These are phyloP conservation scores for Baccha elongata DNA, from an alignment of 2,888 invertebrate genomes.

Conservation along the genomic window DNA sequence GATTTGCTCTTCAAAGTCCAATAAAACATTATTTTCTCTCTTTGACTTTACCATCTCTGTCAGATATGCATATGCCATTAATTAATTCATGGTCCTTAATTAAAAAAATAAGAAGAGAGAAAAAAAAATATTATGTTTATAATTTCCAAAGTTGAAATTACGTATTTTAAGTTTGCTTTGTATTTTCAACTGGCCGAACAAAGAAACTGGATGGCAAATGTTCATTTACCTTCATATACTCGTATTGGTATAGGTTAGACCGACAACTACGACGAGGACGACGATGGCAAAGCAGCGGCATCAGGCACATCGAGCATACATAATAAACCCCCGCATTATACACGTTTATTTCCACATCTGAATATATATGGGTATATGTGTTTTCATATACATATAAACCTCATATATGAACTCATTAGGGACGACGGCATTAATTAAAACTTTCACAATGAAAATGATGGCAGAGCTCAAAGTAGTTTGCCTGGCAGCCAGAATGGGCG, in stretches of 20 bases:
- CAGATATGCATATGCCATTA: conserved; percentile 51
- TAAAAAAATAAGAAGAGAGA: conserved; percentile 37
- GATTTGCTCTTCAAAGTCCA: conserved; percentile 44
- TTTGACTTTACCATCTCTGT: conserved; percentile 41
- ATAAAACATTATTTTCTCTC: conserved; percentile 43
- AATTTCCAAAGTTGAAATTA: conserved; percentile 72
- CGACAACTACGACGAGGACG: not conserved
- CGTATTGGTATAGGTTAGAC: no score
- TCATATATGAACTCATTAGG: conserved; percentile 75
- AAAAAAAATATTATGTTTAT: conserved; percentile 54
- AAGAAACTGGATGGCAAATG: conserved; percentile 67
- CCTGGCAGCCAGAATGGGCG: conserved; percentile 66
- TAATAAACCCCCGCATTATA: conserved; percentile 69
- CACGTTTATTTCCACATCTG: conserved; percentile 74
- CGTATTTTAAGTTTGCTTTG: conserved; percentile 73
- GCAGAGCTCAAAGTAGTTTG: conserved; percentile 74
- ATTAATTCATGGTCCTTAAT: conserved; percentile 71
- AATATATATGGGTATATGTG: conserved; percentile 7
- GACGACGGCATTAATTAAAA: conserved; percentile 77
- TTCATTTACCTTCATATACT: conserved; percentile 54
- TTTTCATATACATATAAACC: not conserved
- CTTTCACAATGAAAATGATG: conserved; percentile 76
- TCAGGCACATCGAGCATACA: conserved; percentile 43
- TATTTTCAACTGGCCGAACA: conserved; percentile 74
- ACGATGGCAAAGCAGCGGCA: conserved; percentile 7